These are phyloP conservation scores for Tolypeutes matacus DNA, from an alignment of 2,797 vertebrate species.

Conservation along the genomic window DNA sequence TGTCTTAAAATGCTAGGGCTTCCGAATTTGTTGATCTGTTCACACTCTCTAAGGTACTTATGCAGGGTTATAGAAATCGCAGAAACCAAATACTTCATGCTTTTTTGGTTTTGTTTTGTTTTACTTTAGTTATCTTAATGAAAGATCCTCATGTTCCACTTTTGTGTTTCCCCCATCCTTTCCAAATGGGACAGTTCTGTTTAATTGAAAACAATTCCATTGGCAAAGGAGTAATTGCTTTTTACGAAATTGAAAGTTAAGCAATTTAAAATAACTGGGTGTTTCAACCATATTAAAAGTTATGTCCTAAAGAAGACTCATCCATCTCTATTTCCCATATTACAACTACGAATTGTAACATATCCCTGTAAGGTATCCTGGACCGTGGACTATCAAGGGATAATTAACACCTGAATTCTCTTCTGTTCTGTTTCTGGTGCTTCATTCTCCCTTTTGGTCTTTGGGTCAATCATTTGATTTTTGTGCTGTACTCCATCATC, in stretches of 20 bases:
- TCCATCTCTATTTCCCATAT: not conserved
- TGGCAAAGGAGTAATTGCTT: not conserved
- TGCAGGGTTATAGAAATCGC: fast-evolving
- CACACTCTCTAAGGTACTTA: not conserved
- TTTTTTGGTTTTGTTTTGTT: too few relatives aligned
- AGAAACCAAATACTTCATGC: not conserved
- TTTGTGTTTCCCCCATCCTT: not conserved
- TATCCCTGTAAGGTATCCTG: too few relatives aligned
- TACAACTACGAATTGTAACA: too few relatives aligned
- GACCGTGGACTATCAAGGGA: fast-evolving
- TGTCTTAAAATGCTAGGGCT: not conserved
- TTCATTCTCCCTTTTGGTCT: not conserved
- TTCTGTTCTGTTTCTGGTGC: not conserved
- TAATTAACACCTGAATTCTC: not conserved
- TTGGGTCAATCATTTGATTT: not conserved
- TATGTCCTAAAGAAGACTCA: not conserved
- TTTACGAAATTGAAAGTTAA: not conserved
- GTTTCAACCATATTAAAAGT: not conserved
- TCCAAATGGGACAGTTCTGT: not conserved
- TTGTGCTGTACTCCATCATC: not conserved
- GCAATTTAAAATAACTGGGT: not conserved
- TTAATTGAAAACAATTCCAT: not conserved
- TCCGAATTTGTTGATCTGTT: not conserved
- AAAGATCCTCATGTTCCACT: not conserved
- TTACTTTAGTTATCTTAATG: not conserved